A percentile compares a stretch with the other conserved stretches of the same genome.
Evolutionary conservation across 2,113 vertebrate genomes (phyloP).

Genomic region (Zeus faber): DNA sequence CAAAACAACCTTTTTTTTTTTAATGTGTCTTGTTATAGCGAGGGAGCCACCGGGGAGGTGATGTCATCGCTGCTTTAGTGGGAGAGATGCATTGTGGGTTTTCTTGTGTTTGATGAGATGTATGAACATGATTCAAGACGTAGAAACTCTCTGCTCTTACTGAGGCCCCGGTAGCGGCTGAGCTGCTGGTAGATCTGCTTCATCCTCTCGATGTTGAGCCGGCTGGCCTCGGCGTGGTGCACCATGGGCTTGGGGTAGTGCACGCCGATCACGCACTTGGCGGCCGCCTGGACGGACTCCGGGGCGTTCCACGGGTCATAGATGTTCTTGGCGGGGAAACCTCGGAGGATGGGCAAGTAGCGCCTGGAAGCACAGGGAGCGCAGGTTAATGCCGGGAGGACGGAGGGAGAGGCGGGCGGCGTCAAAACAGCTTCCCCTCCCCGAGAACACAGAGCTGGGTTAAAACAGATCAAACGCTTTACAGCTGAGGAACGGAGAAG

Average conservation of each 20-base stretch:
- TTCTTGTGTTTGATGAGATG: no score
- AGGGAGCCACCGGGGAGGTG: no score
- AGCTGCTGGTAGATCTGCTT: conserved; percentile 83
- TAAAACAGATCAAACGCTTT: no score
- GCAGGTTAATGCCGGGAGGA: conserved; percentile 37
- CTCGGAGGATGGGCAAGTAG: conserved; percentile 78
- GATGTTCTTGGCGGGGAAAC: conserved; percentile 80
- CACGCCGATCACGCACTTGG: conserved; percentile 77
- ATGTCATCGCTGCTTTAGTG: no score
- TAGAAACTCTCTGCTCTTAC: no score
- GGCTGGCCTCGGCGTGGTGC: conserved; percentile 76
- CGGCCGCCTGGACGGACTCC: conserved; percentile 70
- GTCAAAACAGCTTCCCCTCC: no score
- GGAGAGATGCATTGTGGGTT: no score
- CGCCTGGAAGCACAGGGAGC: conserved; percentile 73
- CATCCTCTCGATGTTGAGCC: conserved; percentile 82
- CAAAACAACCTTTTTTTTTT: no score
- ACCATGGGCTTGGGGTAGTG: conserved; percentile 81
- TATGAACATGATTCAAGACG: no score
- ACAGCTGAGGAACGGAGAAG: background rate
- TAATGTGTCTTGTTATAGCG: no score
- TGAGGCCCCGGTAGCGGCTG: conserved; percentile 76
- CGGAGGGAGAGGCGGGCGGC: conserved; percentile 13
- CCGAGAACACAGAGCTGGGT: no score
- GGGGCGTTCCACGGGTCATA: conserved; percentile 82